Base-by-base conservation (phyloP, 53 echinoderm and acorn worm species). In the Antedon mediterranea region DNA sequence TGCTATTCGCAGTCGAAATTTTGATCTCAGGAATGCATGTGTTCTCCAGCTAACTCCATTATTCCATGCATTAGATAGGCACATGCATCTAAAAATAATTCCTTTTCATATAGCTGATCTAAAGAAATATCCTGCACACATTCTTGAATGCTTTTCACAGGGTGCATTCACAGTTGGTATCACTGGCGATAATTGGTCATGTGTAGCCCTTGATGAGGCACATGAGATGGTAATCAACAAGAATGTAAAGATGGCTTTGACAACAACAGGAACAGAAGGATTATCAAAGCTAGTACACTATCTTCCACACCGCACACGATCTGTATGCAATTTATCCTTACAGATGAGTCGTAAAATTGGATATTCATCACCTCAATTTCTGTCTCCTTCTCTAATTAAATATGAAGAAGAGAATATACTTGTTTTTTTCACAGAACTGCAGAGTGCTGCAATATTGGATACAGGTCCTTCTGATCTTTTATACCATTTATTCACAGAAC, bases 141-240 rank as follows among this genome's bases (percentile, higher is more conserved):
- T 84, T 26, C 28, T 72, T 5, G 28, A 71, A 31, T 32, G 43
- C n/a, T 72, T 84, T 26, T 33, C 70, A 1, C 74, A 43, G 23
- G 79, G 84, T 31, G 84, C 84, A 15, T 84, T 84, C 75, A 79
- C 84, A 41, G 79, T 79, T 13, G 84, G 79, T 43, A 74, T 84
- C 34, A 28, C 74, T 37, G 79, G 79, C 30, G 33, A 84, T 18
- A 28, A 31, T 14, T 31, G 30, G 43, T 74, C 74, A 27, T 84
- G 73, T 78, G 71, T 79, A 79, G 84, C 84, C 26, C 43, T 84
- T 29, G 84, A 84, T 79, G 79, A 84, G 72, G 84, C 79, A 15
- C 83, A 82, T 28, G 83, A 76, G 31, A 82, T 82, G 83, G 29
- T 74, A 27, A 83, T 83, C 42, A 83, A 83, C 73, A 83, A 78